Base-by-base conservation (phyloP, 2,113 vertebrate species). In the Setophaga kirtlandii region DNA sequence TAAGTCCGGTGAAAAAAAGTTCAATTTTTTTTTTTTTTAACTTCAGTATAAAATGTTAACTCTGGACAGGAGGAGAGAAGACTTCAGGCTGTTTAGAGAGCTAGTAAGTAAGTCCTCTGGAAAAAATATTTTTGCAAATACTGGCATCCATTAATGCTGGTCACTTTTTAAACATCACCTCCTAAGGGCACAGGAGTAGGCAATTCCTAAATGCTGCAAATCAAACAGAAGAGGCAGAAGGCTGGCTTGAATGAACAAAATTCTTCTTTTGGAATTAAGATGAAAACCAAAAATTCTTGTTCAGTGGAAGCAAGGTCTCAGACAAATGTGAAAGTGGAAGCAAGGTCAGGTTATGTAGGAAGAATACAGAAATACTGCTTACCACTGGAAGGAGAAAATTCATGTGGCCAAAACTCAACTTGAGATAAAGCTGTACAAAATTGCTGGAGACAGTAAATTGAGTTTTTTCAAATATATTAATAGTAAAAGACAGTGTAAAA, bases 371-470 rank as follows among this genome's bases (percentile, higher is more conserved):
- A 16, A 39, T 39, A 7, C 3, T 74, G 15, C 28, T 52, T 75
- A 46, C 13, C 7, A 17, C 23, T 46, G 5, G 18, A 59, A 25
- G 17, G 31, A 35, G 5, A 67, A 59, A 67, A 59, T 42, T 31
- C 4, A 4, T 15, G 16, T 35, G 33, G 27, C 27, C 35, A 44
- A 33, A 89, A n/a, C 5, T 65, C 18, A 59, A 0, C 2, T 28
- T 37, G 22, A 74, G 8, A 12, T 33, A 3, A 46, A 50, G 10
- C 4, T 52, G 27, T 8, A 28, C 23, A 52, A 28, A 67, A 67
- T 59, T 2, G 1, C 25, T 2, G 10, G 4, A 4, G 6, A 50
- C 9, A 58, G 9, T 33, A 19, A 64, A 50, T 22, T 15, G 5
- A 19, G 4, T 15, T 50, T 67, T 35, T 50, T 27, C 17, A 28